These are phyloP conservation scores for Sebastes variabilis DNA, from an alignment of 2,797 vertebrate genomes.

Conservation along the genomic window DNA sequence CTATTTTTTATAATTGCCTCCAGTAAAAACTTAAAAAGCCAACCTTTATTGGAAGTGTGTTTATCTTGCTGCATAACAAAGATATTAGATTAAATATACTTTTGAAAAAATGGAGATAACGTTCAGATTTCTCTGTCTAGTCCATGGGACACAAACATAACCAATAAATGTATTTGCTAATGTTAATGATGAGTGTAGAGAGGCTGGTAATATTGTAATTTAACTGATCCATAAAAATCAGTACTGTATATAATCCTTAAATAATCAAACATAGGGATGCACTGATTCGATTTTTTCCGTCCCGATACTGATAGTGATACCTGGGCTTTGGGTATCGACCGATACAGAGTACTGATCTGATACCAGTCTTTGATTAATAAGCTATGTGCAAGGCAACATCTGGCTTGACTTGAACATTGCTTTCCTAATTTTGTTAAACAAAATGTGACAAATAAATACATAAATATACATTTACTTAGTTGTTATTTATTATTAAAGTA, in stretches of 20 bases:
- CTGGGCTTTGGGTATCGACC: no score
- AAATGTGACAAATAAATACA: no score
- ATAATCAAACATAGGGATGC: neutral
- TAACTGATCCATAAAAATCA: neutral
- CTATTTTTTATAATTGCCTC: neutral
- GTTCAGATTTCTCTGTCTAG: neutral
- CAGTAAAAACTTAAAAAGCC: neutral
- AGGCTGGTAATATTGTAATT: neutral
- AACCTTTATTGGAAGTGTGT: neutral
- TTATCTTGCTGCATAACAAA: neutral
- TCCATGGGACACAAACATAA: neutral
- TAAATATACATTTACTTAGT: no score
- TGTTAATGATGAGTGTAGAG: neutral
- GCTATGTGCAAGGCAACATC: no score
- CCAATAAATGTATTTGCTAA: neutral
- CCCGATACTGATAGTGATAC: no score
- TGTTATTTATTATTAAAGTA: no score
- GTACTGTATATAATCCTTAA: neutral
- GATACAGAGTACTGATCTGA: no score
- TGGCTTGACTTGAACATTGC: no score
- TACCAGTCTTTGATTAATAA: no score
- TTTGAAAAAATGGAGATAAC: neutral
- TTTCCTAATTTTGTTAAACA: no score
- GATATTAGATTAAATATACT: neutral
- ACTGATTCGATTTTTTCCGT: rapidly evolving